Evolutionary conservation across 2,113 vertebrate species (phyloP).

Genomic region (Tychaedon coryphoeus): DNA sequence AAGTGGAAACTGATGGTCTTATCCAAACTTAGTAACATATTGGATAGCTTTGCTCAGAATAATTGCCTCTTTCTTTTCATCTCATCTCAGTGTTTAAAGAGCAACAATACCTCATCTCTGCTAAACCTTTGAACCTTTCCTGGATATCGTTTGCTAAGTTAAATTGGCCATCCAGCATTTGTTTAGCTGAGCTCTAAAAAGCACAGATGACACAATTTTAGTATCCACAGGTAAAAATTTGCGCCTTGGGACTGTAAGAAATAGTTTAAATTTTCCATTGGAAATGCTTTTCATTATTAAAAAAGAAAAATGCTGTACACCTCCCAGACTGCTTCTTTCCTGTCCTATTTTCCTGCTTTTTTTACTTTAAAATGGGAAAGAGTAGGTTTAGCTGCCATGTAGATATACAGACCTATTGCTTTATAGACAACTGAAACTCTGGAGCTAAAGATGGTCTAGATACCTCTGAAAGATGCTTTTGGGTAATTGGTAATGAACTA

Average conservation of each 20-base stretch:
- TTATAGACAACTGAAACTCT: background rate
- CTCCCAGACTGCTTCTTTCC: background rate
- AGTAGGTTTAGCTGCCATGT: background rate
- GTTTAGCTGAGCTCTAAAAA: background rate
- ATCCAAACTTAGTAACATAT: constrained; percentile 34
- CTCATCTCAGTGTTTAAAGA: constrained; percentile 44
- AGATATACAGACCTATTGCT: background rate
- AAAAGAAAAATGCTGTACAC: background rate
- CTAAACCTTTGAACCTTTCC: constrained; percentile 38
- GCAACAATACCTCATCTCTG: constrained; percentile 39
- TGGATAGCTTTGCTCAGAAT: constrained; percentile 44
- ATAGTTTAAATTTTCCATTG: background rate
- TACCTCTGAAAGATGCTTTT: background rate
- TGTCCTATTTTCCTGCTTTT: background rate
- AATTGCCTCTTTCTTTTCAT: constrained; percentile 58
- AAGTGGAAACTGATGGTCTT: constrained; percentile 38
- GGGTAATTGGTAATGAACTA: background rate
- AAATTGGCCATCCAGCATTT: background rate
- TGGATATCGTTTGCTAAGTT: background rate
- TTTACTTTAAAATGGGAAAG: background rate
- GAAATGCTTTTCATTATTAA: background rate
- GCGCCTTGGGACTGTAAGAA: background rate
- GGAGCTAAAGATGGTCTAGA: background rate
- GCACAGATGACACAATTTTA: background rate
- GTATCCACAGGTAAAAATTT: background rate